These are phyloP conservation scores for Trachymyrmex cornetzi DNA, from an alignment of 1,140 invertebrate genomes.

Conservation along the genomic window DNA sequence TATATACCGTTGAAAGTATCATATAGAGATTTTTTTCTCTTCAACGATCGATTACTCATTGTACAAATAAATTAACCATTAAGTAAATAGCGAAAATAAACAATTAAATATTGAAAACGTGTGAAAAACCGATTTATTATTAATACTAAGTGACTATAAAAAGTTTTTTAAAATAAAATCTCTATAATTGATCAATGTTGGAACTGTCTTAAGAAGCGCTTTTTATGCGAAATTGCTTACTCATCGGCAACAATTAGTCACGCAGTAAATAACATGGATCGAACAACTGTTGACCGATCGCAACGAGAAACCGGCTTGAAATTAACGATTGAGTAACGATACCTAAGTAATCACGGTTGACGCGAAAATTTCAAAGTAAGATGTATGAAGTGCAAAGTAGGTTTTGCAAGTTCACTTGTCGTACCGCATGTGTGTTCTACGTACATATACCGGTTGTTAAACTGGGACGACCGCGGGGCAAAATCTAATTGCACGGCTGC, in stretches of 20 bases:
- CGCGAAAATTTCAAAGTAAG: slow-evolving; percentile 41
- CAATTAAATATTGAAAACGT: background rate
- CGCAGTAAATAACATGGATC: background rate
- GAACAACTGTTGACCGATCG: slow-evolving; percentile 6
- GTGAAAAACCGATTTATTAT: background rate
- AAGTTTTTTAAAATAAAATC: background rate
- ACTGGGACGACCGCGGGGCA: slow-evolving; percentile 29
- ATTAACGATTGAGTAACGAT: slow-evolving; percentile 23
- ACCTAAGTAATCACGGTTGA: slow-evolving; percentile 28
- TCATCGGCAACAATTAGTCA: background rate
- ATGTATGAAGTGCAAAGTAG: slow-evolving; percentile 59
- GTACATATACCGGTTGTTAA: slow-evolving; percentile 13
- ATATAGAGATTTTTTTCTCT: background rate
- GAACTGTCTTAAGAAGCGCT: background rate
- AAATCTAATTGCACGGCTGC: slow-evolving; percentile 67
- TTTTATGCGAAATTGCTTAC: background rate
- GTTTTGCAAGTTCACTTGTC: slow-evolving; percentile 68
- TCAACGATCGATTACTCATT: background rate
- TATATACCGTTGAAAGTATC: background rate
- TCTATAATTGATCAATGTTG: background rate
- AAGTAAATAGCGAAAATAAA: background rate
- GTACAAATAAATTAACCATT: slow-evolving; percentile 5
- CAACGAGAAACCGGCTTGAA: slow-evolving; percentile 6
- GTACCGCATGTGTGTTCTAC: background rate
- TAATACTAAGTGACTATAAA: background rate